phyloP scores from a whole-genome alignment of 2,797 vertebrate species.

The Siniperca scherzeri region DNA sequence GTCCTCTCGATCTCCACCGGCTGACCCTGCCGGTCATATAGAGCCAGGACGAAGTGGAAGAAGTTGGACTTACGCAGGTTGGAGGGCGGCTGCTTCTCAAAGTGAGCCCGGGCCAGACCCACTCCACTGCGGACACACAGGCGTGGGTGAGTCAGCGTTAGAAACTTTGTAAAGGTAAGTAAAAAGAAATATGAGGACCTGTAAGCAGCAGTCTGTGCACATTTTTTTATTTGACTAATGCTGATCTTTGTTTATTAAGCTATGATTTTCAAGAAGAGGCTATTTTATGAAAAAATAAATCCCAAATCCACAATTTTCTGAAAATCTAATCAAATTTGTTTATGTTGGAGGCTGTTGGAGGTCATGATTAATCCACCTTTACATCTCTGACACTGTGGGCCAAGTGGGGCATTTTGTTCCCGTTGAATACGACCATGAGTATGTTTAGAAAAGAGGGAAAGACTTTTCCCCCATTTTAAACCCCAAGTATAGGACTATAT shows the following conservation, averaged over 20 bases:
- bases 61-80: slow-evolving; percentile 99
- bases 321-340: neutral
- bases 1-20: slow-evolving; percentile 99
- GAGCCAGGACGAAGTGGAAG: slow-evolving; percentile 99
- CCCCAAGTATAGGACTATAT: neutral
- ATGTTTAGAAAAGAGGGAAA: neutral
- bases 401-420: neutral
- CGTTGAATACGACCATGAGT: neutral
- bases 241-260: neutral
- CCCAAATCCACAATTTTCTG: neutral
- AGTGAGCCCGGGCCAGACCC: slow-evolving; percentile 98
- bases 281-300: neutral
- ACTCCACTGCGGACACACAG: slow-evolving; percentile 93
- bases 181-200: neutral
- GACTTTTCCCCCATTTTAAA: neutral
- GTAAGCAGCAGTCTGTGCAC: neutral
- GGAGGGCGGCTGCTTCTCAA: slow-evolving; percentile 99
- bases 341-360: neutral
- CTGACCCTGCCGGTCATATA: slow-evolving; percentile 98
- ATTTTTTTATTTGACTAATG: neutral
- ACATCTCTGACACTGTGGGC: neutral
- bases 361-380: slow-evolving; percentile 20
- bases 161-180: neutral
- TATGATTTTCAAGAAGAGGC: neutral
- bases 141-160: slow-evolving; percentile 55